Evolutionary conservation across 2,797 vertebrate species (phyloP), one percentile per base, ranked within the genome.

Genomic region (Ctenosaura bakeri): DNA sequence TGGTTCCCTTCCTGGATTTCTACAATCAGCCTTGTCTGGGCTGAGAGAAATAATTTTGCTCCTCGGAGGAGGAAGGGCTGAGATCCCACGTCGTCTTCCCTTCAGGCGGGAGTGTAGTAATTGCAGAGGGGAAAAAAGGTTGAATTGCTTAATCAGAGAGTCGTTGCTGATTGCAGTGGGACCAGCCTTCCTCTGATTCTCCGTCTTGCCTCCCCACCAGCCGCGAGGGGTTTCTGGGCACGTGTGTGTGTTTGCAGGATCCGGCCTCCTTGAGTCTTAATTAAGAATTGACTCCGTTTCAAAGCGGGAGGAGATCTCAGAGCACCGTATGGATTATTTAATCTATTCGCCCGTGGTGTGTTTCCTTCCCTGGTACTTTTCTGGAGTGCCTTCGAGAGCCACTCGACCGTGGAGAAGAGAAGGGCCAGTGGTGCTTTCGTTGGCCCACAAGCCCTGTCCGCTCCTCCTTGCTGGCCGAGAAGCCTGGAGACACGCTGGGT

Each of bases 371-470:
- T 9, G 1, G 18, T 14, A 16, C 35, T 77, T 16, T 74, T 20
- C 52, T 59, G 10, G n/a, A 35, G 14, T 26, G 42, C 14, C 9
- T 3, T 14, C 42, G 4, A 71, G 32, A 71, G 56, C 42, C 38
- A 6, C 6, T 66, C 20, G 4, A 46, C 66, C 38, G 0, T 10
- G 26, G 7, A 32, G 73, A 46, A 76, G 73, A 14, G 76, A n/a
- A 1, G 14, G 20, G n/a, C 18, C 2, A 22, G 10, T 0, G 22
- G 42, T 0, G 20, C n/a, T 5, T n/a, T 1, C 4, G 50, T 26
- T 20, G 1, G 29, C 24, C 62, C 29, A 1, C 7, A 78, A 64
- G 1, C 26, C 71, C 35, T 1, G 0, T 14, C 26, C n/a, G 22
- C 3, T 12, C 20, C 20, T 62, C 59, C 16, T 6, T 22, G 59